Base-by-base conservation (phyloP, 1,140 invertebrate species). In the Cardiocondyla obscurior region DNA sequence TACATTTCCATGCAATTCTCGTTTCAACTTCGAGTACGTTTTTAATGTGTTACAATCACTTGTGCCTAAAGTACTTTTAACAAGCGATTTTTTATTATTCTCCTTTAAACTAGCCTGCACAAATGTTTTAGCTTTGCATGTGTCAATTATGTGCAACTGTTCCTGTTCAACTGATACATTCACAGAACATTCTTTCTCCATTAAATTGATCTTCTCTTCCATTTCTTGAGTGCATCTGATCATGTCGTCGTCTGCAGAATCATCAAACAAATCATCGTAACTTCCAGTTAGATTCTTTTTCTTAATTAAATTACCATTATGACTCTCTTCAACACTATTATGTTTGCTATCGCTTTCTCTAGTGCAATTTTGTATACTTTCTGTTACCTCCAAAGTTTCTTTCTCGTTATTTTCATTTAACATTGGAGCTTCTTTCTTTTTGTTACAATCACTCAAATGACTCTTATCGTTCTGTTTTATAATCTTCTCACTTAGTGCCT, bases 221-320 rank as follows among this genome's bases (percentile, higher is more conserved):
- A 92, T 81, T 72, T 93, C 90, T 64, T 93, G 92, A 85, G 90
- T 92, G 51, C 92, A 93, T 44, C 73, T 87, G 14, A 91, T 82
- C 88, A 93, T 90, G 12, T 85, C 89, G 49, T 92, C 91, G 3
- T 93, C 91, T 16, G 92, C 84, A 0, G 91, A 92, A 72, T 92
- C 92, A 74, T 93, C 90, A 74, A 92, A 90, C 36, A 93, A 70
- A 25, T 90, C 92, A 36, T 90, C 72, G n/a, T 86, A 81, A 73
- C 51, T 90, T 36, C 77, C 39, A 7, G 19, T 36, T 8, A 0
- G 0, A 36, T 36, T 53, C 12, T 82, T 88, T 22, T 76, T 79
- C 7, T 7, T 14, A 33, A 16, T n/a, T n/a, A n/a, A n/a, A n/a
- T n/a, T 30, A 69, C 65, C 60, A 12, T 49, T 28, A 51, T 25